Percentiles rank a stretch among this genome's conserved stretches.
These are phyloP conservation scores for Myiotriccus ornatus DNA, from an alignment of 2,797 vertebrate species.

Conservation along the genomic window DNA sequence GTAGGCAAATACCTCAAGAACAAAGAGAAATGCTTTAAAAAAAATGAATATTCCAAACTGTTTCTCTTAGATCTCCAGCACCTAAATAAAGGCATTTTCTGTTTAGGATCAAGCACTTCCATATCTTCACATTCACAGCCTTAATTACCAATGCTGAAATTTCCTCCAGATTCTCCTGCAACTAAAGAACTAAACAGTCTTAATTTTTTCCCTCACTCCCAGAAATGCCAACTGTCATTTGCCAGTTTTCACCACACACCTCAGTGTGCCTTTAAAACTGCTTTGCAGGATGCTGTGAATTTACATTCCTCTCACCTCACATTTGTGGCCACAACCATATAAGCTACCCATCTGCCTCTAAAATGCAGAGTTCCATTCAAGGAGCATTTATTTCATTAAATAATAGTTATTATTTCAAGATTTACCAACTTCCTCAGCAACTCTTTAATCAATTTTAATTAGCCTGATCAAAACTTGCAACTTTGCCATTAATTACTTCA, in stretches of 20 bases:
- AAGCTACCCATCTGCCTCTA: background rate
- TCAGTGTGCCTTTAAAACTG: background rate
- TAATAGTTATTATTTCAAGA: background rate
- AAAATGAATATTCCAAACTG: background rate
- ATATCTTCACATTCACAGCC: background rate
- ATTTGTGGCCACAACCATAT: background rate
- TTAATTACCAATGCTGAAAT: background rate
- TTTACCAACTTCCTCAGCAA: background rate
- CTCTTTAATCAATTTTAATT: background rate
- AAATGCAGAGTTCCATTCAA: background rate
- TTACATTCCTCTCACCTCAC: background rate
- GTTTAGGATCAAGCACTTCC: background rate
- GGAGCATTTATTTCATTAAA: background rate
- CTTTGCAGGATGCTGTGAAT: background rate
- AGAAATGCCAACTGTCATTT: background rate
- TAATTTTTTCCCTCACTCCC: background rate
- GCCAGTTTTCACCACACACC: background rate
- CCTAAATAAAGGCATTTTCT: background rate
- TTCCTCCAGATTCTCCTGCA: background rate
- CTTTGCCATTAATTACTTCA: background rate
- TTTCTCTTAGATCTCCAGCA: background rate
- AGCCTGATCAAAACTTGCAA: background rate
- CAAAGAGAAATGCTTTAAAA: background rate
- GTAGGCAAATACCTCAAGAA: constrained; percentile 3
- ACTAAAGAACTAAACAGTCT: background rate